Conservation (phyloP, 2,888 invertebrate genomes). For the Tenthredo notha region DNA sequence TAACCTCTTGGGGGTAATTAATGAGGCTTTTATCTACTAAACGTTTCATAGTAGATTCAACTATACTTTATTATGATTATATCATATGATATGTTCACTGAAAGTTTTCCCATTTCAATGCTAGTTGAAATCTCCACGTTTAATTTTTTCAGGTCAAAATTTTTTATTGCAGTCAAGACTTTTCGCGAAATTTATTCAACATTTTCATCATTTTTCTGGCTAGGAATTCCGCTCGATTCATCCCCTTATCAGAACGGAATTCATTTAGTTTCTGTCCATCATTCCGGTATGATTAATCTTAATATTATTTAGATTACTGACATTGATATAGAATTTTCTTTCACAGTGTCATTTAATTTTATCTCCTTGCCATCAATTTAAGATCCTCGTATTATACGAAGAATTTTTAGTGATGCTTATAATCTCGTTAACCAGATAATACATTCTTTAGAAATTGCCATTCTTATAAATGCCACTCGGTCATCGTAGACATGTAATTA, state of each 20-base stretch:
- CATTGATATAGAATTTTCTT: background rate
- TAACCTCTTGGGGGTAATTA: background rate
- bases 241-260: background rate
- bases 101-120: background rate
- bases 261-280: conserved; percentile 3
- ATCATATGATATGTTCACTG: background rate
- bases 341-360: background rate
- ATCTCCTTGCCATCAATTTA: background rate
- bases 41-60: background rate
- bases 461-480: background rate
- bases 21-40: background rate
- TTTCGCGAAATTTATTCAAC: background rate
- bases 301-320: background rate
- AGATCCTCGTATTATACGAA: background rate
- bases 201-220: background rate
- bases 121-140: background rate
- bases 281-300: conserved; percentile 13
- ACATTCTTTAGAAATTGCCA: background rate
- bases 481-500: background rate
- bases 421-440: background rate
- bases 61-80: background rate
- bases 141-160: background rate
- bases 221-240: background rate
- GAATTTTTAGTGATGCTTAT: background rate
- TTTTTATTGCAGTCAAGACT: background rate